phyloP scores from a whole-genome alignment of 2,888 invertebrate genomes.

The Trilocha varians region DNA sequence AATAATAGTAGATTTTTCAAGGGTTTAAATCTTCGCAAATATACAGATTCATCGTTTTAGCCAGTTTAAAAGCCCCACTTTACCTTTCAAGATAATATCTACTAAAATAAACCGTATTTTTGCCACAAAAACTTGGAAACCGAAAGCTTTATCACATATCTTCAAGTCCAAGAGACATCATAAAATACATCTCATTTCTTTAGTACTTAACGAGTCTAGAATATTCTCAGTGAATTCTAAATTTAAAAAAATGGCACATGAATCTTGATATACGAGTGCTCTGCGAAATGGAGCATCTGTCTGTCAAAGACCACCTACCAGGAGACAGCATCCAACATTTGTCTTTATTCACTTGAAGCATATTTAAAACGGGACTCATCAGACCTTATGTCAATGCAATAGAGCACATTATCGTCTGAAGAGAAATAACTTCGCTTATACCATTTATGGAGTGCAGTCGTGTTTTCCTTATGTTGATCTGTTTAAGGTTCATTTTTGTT shows the following conservation, averaged over 20 bases:
- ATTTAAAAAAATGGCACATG: constrained; percentile 50
- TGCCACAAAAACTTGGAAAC: too few relatives aligned
- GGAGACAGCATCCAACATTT: constrained; percentile 55
- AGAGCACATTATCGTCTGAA: constrained; percentile 13
- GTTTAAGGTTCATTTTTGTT: constrained; percentile 5
- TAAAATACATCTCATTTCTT: too few relatives aligned
- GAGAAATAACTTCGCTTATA: not conserved
- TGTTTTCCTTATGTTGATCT: accelerated
- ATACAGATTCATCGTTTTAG: too few relatives aligned
- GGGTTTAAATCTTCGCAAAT: too few relatives aligned
- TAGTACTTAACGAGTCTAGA: not conserved
- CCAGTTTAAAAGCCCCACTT: too few relatives aligned
- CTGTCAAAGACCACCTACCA: constrained; percentile 63
- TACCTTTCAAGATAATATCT: too few relatives aligned
- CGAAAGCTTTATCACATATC: too few relatives aligned
- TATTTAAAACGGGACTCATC: constrained; percentile 5
- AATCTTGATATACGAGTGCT: constrained; percentile 22
- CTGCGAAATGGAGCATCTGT: constrained; percentile 54
- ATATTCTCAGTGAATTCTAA: constrained; percentile 26
- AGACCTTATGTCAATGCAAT: constrained; percentile 5
- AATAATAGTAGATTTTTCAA: too few relatives aligned
- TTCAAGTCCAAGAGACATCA: too few relatives aligned
- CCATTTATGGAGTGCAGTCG: not conserved
- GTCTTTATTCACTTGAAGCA: constrained; percentile 51
- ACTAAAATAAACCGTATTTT: too few relatives aligned